phyloP scores from a whole-genome alignment of 2,113 vertebrate genomes.

The Tor tambroides region DNA sequence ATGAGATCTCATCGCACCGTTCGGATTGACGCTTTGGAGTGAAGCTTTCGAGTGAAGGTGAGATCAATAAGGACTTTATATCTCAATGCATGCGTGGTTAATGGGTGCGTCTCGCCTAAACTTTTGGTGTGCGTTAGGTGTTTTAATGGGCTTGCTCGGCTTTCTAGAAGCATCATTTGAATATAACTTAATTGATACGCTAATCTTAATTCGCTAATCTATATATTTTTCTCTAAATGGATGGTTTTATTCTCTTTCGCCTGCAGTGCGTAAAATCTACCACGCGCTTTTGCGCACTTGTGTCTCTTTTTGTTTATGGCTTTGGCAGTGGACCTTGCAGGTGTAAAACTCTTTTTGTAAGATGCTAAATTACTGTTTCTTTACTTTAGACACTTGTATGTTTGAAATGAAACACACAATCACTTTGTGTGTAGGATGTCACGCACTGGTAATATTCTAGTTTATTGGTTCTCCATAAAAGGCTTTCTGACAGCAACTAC shows the following conservation, averaged over 20 bases:
- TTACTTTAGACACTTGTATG: not conserved
- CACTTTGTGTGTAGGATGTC: not conserved
- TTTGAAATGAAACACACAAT: not conserved
- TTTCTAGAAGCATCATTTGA: not conserved
- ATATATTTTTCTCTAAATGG: not conserved
- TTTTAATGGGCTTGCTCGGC: not conserved
- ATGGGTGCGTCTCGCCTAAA: constrained; percentile 39
- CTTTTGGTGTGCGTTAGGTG: constrained; percentile 43
- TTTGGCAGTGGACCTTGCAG: not conserved
- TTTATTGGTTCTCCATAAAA: not conserved
- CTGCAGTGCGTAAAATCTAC: constrained; percentile 42
- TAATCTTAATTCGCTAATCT: not conserved
- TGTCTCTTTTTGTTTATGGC: not conserved
- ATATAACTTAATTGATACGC: not conserved
- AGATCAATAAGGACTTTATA: constrained; percentile 44
- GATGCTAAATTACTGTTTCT: not conserved
- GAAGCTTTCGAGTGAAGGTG: constrained; percentile 54
- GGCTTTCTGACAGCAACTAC: not conserved
- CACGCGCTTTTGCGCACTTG: not conserved
- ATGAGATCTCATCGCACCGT: constrained; percentile 17
- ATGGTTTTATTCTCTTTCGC: not conserved
- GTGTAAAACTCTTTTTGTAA: not conserved
- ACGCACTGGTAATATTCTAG: not conserved
- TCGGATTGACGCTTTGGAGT: constrained; percentile 25
- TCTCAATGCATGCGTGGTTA: constrained; percentile 13